A percentile compares a stretch with the other conserved stretches of the same genome.
phyloP scores from a whole-genome alignment of 2,113 vertebrate genomes.

The Ceyx margarethae region DNA sequence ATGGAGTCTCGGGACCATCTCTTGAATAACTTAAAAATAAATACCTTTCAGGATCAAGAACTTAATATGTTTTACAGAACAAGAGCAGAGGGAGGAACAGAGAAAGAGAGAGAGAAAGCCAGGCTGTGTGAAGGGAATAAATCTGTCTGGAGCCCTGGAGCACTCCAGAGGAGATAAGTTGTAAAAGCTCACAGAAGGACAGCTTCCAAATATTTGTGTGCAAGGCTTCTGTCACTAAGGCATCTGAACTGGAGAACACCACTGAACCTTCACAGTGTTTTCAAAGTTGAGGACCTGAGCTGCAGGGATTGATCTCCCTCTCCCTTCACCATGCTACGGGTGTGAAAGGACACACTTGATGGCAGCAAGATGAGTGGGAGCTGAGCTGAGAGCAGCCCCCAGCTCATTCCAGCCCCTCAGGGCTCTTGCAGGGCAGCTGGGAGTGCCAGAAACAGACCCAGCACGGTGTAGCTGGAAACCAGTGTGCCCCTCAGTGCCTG shows the following conservation, averaged over 20 bases:
- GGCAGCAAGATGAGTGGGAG: background rate
- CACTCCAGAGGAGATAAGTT: conserved; percentile 20
- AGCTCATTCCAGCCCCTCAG: background rate
- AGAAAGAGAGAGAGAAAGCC: conserved; percentile 6
- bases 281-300: background rate
- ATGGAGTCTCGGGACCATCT: background rate
- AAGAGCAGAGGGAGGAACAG: background rate
- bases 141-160: conserved; percentile 37
- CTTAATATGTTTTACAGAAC: conserved; percentile 48
- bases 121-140: conserved; percentile 50
- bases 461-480: background rate
- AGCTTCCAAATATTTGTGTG: conserved; percentile 10
- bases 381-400: background rate
- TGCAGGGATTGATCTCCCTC: background rate
- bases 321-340: background rate
- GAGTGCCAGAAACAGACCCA: background rate
- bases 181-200: background rate
- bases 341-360: background rate
- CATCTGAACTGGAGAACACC: background rate
- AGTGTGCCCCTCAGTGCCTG: background rate
- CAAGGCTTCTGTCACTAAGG: background rate
- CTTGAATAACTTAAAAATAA: conserved; percentile 24
- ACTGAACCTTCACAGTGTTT: background rate
- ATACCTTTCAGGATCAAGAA: conserved; percentile 16
- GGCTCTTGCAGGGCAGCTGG: background rate